These are phyloP conservation scores for Ramazzottius varieornatus DNA, from an alignment of 2,888 invertebrate genomes.

Conservation along the genomic window DNA sequence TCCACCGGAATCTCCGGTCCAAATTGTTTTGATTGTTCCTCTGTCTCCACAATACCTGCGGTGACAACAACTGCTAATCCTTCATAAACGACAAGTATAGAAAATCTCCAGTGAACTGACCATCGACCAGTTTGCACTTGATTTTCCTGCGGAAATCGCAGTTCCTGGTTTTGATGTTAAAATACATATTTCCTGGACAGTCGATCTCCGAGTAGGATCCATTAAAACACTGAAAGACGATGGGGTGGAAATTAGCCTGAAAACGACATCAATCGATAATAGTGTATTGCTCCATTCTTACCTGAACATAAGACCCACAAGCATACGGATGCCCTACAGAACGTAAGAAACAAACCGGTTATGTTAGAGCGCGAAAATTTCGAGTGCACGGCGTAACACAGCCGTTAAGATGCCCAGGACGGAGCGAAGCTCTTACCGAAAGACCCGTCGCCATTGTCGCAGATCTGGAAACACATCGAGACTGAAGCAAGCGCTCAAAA, in stretches of 20 bases:
- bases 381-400: no score
- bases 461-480: no score
- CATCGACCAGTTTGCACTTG: not conserved
- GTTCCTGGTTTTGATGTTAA: not conserved
- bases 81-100: no score
- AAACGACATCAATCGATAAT: no score
- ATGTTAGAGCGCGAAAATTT: no score
- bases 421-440: no score
- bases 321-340: not conserved
- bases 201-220: not conserved
- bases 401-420: no score
- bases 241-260: no score
- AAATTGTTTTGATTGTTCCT: not conserved
- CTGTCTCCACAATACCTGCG: not conserved
- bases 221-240: not conserved
- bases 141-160: not conserved
- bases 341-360: no score
- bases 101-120: no score
- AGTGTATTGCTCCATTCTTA: not conserved
- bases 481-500: no score
- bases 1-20: not conserved
- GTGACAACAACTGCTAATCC: not conserved
- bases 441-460: no score
- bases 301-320: not conserved
- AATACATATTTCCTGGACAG: not conserved